Conservation (phyloP, 64 coral and sea anemone genomes). For the Dendrophyllia cribrosa region DNA sequence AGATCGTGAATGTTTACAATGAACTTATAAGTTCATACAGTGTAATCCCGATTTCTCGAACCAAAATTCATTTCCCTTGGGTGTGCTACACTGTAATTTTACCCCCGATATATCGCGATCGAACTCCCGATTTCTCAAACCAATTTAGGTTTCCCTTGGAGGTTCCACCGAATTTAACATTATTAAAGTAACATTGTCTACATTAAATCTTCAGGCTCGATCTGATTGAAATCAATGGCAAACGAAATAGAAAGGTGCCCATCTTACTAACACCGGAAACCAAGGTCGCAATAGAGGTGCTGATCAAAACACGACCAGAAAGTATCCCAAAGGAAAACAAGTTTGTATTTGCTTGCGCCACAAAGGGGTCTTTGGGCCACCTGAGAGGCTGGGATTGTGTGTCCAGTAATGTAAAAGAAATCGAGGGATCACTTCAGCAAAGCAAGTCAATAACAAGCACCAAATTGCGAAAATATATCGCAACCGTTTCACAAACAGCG, state of each 20-base stretch:
- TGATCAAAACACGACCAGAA: constrained; percentile 3
- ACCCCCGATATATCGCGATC: neutral
- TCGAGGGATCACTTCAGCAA: neutral
- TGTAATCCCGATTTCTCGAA: too few relatives aligned
- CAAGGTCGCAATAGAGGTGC: neutral
- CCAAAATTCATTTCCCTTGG: too few relatives aligned
- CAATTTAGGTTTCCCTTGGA: too few relatives aligned
- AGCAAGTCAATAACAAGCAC: constrained; percentile 45
- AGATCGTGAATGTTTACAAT: neutral
- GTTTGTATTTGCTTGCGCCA: constrained; percentile 26
- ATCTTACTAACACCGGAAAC: constrained; percentile 29
- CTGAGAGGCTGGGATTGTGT: constrained; percentile 54
- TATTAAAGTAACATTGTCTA: neutral
- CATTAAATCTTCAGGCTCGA: constrained; percentile 23
- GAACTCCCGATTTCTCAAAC: neutral
- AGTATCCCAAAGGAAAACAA: neutral
- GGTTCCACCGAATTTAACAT: neutral
- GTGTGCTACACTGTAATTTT: too few relatives aligned
- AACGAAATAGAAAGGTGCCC: constrained; percentile 7
- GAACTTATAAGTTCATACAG: neutral
- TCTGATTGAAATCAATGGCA: constrained; percentile 14
- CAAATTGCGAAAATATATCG: constrained; percentile 65
- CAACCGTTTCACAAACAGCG: constrained; percentile 43
- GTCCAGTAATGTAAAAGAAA: neutral
- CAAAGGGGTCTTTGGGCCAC: constrained; percentile 31